These are phyloP conservation scores for Watersipora subatra DNA, from an alignment of 1,140 invertebrate genomes.

Conservation along the genomic window DNA sequence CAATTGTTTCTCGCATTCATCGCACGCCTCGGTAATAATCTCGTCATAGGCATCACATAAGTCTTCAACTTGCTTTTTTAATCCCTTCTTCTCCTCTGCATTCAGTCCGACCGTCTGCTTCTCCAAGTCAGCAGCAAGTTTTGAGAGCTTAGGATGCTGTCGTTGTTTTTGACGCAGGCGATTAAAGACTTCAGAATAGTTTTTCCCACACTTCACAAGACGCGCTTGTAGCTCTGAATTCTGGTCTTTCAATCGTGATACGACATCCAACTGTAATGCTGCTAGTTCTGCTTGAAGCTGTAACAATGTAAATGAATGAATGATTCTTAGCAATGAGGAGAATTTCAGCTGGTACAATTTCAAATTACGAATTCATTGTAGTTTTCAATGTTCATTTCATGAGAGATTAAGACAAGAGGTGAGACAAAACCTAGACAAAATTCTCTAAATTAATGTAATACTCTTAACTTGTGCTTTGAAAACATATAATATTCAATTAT, in stretches of 20 bases:
- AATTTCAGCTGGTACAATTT: not conserved
- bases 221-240: not conserved
- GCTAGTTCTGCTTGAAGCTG: not conserved
- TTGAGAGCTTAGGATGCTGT: no score
- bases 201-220: not conserved
- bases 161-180: not conserved
- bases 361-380: no score
- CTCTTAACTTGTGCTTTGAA: no score
- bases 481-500: no score
- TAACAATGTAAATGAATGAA: no score
- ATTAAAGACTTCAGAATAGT: not conserved
- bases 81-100: not conserved
- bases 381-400: no score
- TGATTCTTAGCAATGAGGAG: no score
- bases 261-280: not conserved
- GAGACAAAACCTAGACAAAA: no score
- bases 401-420: no score
- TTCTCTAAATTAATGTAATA: no score
- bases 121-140: no score
- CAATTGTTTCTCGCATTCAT: not conserved
- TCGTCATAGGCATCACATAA: not conserved
- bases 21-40: not conserved
- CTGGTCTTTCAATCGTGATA: not conserved
- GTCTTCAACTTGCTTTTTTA: not conserved
- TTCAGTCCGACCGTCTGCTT: no score